A percentile compares a stretch with the other conserved stretches of the same genome.
Conservation (phyloP, 35 echinoderm and acorn worm genomes). For the Antedon bifida region DNA sequence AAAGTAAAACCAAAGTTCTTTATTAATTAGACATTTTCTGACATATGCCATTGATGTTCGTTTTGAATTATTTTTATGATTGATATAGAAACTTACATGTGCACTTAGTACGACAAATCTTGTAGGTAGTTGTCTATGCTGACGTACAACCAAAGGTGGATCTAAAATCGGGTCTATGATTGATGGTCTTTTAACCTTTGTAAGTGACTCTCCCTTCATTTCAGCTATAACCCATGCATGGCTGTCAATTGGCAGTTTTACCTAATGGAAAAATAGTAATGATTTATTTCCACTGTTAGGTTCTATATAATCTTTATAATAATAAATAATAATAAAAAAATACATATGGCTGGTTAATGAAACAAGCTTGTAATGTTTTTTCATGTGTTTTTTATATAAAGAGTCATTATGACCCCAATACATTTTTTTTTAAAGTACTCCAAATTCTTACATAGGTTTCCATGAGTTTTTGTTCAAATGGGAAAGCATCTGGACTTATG, state of each 20-base stretch:
- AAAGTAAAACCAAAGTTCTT: no score
- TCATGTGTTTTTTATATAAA: no score
- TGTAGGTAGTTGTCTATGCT: slow-evolving; percentile 43
- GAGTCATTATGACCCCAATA: no score
- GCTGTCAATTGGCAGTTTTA: slow-evolving; percentile 49
- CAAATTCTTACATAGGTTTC: slow-evolving; percentile 56
- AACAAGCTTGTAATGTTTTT: no score
- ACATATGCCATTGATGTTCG: background rate
- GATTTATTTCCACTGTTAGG: no score
- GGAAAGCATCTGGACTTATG: slow-evolving; percentile 67
- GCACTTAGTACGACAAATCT: slow-evolving; percentile 92
- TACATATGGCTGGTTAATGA: no score
- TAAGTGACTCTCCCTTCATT: slow-evolving; percentile 21
- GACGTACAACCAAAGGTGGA: slow-evolving; percentile 69
- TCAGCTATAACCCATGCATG: slow-evolving; percentile 84
- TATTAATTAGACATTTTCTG: no score
- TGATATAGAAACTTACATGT: slow-evolving; percentile 28
- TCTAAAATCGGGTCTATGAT: slow-evolving; percentile 9
- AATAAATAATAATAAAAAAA: no score
- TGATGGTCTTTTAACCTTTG: slow-evolving; percentile 9
- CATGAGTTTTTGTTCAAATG: slow-evolving; percentile 72
- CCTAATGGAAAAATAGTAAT: slow-evolving; percentile 22
- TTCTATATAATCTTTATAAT: no score
- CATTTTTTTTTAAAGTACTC: no score
- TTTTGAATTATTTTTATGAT: background rate